phyloP scores from a whole-genome alignment of 2,113 vertebrate species.

The Thalassoma bifasciatum region DNA sequence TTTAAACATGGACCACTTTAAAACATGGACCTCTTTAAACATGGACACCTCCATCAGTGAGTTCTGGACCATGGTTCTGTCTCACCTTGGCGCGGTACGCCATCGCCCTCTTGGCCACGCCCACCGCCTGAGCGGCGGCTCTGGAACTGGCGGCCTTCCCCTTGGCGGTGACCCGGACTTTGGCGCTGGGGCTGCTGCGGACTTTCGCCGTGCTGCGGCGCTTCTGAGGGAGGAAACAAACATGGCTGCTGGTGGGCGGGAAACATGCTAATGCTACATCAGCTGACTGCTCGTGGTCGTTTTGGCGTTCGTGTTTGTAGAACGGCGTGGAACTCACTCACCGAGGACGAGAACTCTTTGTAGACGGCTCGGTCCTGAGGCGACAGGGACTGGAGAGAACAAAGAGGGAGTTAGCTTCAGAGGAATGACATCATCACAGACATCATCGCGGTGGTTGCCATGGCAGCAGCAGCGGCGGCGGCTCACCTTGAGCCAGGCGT shows the following conservation, averaged over 20 bases:
- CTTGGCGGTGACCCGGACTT: slow-evolving; percentile 78
- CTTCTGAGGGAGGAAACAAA: slow-evolving; percentile 70
- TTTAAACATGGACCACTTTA: too few species aligned
- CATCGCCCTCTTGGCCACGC: slow-evolving; percentile 81
- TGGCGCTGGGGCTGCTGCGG: slow-evolving; percentile 68
- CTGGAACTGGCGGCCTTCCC: slow-evolving; percentile 76
- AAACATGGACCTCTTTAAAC: too few species aligned
- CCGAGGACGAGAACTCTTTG: slow-evolving; percentile 81
- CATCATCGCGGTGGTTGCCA: background rate
- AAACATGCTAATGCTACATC: background rate
- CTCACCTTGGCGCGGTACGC: slow-evolving; percentile 85
- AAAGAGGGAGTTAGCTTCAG: too few species aligned
- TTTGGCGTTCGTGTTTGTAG: too few species aligned
- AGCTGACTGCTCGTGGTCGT: too few species aligned
- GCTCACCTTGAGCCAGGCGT: slow-evolving; percentile 85
- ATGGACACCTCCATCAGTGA: background rate
- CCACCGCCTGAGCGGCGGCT: slow-evolving; percentile 61
- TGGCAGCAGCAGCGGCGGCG: too few species aligned
- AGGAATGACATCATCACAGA: background rate
- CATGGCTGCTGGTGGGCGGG: background rate
- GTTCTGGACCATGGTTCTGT: slow-evolving; percentile 5
- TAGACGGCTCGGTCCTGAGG: slow-evolving; percentile 83
- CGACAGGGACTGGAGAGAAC: slow-evolving; percentile 79
- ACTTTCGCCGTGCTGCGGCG: slow-evolving; percentile 80
- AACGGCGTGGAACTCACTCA: too few species aligned